Conservation (phyloP, 2,888 invertebrate genomes). For the Diadromus collaris region DNA sequence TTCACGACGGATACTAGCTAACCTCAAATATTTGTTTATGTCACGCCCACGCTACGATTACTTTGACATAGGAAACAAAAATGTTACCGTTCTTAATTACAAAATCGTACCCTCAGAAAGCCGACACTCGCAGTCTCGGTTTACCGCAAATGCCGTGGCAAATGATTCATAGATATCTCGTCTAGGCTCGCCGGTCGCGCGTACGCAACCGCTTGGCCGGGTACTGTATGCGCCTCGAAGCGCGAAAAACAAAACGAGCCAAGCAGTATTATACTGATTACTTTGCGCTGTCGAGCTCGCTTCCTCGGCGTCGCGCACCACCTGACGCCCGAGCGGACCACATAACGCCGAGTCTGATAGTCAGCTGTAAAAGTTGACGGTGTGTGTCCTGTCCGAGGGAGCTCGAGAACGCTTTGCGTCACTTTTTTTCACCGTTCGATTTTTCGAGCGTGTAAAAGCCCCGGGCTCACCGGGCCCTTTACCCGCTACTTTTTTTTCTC, state of each 20-base stretch:
- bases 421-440: conserved; percentile 23
- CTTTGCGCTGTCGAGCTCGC: conserved; percentile 27
- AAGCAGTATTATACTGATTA: conserved; percentile 32
- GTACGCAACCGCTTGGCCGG: not conserved
- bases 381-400: conserved; percentile 14
- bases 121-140: conserved; percentile 23
- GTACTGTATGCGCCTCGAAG: not conserved
- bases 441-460: conserved; percentile 16
- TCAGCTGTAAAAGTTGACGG: conserved; percentile 55
- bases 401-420: conserved; percentile 1
- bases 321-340: conserved; percentile 47
- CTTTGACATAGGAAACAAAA: not conserved
- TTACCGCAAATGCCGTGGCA: conserved; percentile 28
- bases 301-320: conserved; percentile 46
- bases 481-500: conserved; percentile 36
- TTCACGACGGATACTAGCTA: conserved; percentile 46
- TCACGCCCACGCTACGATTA: conserved; percentile 59
- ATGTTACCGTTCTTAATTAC: not conserved
- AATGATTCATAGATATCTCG: conserved; percentile 44
- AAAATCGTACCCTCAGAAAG: conserved; percentile 7
- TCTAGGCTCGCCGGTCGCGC: conserved; percentile 7
- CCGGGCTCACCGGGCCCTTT: conserved; percentile 27
- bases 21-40: conserved; percentile 69
- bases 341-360: conserved; percentile 29
- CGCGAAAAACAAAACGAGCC: conserved; percentile 1